phyloP scores from a whole-genome alignment of 1,140 invertebrate species.

The Atta colombica region DNA sequence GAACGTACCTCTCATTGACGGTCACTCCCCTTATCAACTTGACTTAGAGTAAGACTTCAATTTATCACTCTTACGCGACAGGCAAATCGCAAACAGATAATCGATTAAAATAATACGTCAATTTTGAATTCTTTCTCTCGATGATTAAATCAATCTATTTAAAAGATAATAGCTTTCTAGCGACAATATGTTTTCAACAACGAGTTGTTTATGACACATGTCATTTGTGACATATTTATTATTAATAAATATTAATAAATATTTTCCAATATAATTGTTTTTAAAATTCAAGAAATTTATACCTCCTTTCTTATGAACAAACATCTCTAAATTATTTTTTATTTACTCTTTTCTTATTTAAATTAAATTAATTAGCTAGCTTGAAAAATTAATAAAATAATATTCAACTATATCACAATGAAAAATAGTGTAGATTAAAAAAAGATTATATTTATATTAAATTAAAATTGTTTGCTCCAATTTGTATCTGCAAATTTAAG shows the following conservation, averaged over 20 bases:
- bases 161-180: background rate
- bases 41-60: constrained; percentile 15
- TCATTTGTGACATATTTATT: background rate
- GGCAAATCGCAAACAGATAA: constrained; percentile 1
- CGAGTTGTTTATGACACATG: background rate
- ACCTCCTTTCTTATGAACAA: background rate
- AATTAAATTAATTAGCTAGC: background rate
- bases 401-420: background rate
- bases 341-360: background rate
- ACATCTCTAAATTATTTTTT: background rate
- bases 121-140: background rate
- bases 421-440: background rate
- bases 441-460: background rate
- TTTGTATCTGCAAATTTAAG: background rate
- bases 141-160: constrained; percentile 36
- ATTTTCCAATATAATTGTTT: background rate
- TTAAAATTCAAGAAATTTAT: background rate
- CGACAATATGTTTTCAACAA: background rate
- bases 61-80: constrained; percentile 34
- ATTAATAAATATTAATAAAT: background rate
- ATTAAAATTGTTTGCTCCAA: background rate
- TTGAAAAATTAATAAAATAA: background rate
- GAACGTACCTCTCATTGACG: constrained; percentile 15
- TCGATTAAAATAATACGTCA: constrained; percentile 46
- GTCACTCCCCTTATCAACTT: constrained; percentile 29